These are phyloP conservation scores for Pantherophis vulpinus DNA, from an alignment of 2,797 vertebrate species.

Conservation along the genomic window DNA sequence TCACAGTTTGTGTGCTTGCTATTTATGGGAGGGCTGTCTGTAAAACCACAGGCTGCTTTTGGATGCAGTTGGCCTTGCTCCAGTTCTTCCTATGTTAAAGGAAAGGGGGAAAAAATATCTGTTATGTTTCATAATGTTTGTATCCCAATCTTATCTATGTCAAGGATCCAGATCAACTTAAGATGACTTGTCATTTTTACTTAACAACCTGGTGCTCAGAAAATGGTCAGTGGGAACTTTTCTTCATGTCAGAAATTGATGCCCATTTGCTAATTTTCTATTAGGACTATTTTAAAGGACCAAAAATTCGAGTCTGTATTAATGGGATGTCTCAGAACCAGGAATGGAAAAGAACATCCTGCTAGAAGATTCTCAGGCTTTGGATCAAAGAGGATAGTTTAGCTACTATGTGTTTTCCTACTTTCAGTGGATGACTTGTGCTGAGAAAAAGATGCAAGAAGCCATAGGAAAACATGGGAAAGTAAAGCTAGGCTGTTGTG, in stretches of 20 bases:
- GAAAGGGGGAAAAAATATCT: not conserved
- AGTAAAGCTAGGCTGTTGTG: not conserved
- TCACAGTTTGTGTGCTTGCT: conserved; percentile 22
- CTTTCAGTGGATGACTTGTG: not conserved
- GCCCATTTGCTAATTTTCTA: not conserved
- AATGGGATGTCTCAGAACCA: not conserved
- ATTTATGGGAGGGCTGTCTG: not conserved
- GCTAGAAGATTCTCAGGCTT: not conserved
- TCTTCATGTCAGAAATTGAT: not conserved
- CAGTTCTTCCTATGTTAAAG: not conserved
- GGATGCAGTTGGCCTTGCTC: not conserved
- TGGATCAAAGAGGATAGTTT: not conserved
- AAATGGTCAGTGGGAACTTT: not conserved
- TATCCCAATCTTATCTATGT: not conserved
- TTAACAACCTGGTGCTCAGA: not conserved
- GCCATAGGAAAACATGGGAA: not conserved
- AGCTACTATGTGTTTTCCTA: not conserved
- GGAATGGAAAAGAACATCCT: not conserved
- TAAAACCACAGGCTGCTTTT: not conserved
- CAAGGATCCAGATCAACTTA: not conserved
- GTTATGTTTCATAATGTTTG: not conserved
- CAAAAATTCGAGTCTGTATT: not conserved
- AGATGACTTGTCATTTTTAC: not conserved
- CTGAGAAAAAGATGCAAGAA: not conserved
- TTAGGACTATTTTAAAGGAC: not conserved